A percentile compares a stretch with the other conserved stretches of the same genome.
These are phyloP conservation scores for Deroplatys truncata DNA, from an alignment of 2,888 invertebrate species.

Conservation along the genomic window DNA sequence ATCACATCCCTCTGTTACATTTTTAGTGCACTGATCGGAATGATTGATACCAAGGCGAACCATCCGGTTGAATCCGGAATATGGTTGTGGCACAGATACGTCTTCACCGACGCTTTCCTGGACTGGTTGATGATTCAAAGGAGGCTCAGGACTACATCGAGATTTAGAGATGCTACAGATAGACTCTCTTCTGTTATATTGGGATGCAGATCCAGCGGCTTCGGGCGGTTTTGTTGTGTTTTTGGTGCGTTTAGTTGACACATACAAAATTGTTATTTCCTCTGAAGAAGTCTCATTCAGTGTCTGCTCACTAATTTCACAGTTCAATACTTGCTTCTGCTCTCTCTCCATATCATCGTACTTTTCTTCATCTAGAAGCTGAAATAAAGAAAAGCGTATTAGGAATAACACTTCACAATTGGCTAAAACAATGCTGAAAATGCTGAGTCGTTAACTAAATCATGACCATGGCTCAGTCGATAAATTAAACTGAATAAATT, in stretches of 20 bases:
- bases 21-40: background rate
- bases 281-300: background rate
- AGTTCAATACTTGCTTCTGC: too few species aligned
- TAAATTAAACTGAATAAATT: too few species aligned
- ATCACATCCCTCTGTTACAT: background rate
- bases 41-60: background rate
- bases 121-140: background rate
- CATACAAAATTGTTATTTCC: background rate
- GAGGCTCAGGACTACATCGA: background rate
- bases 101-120: background rate
- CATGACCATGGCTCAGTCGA: too few species aligned
- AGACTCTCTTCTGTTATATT: background rate
- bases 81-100: background rate
- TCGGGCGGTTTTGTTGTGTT: background rate
- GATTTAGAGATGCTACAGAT: background rate
- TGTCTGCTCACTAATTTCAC: background rate
- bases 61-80: background rate
- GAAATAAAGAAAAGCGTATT: too few species aligned
- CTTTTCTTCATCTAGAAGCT: too few species aligned
- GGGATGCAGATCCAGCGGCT: background rate
- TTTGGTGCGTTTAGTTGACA: background rate
- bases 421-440: too few species aligned
- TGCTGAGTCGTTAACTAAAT: too few species aligned
- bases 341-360: too few species aligned
- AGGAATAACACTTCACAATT: too few species aligned